Evolutionary conservation across 2,888 invertebrate genomes (phyloP).

Genomic region (Polia nebulosa): DNA sequence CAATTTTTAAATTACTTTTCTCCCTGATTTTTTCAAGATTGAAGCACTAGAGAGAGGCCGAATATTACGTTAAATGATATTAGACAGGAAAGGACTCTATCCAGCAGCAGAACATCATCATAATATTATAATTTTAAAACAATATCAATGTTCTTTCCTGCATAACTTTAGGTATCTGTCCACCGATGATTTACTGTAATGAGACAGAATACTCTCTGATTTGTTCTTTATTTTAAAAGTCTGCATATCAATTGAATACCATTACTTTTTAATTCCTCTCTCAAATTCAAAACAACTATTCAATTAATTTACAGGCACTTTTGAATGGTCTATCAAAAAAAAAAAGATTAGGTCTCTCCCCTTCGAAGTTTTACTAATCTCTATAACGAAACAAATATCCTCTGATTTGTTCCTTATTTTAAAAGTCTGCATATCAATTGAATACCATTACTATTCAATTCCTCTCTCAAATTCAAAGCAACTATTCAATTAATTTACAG

Average conservation of each 20-base stretch:
- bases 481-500: too few relatives aligned
- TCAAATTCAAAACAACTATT: too few relatives aligned
- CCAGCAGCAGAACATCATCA: not conserved
- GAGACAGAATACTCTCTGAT: not conserved
- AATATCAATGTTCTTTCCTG: not conserved
- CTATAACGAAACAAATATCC: not conserved
- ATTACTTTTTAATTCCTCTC: conserved; percentile 27
- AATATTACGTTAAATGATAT: too few relatives aligned
- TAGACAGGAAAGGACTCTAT: too few relatives aligned
- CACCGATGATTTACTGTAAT: not conserved
- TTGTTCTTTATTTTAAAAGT: conserved; percentile 9
- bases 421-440: conserved; percentile 23
- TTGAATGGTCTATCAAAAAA: too few relatives aligned
- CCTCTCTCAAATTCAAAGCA: conserved; percentile 27
- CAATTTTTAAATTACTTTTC: too few relatives aligned
- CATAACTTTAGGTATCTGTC: not conserved
- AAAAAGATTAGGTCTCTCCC: not conserved
- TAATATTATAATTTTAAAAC: not conserved
- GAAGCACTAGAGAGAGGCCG: too few relatives aligned
- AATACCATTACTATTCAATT: conserved; percentile 27
- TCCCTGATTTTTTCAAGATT: too few relatives aligned
- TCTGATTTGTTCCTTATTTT: not conserved
- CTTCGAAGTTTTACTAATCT: not conserved
- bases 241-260: conserved; percentile 19
- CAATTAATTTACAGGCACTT: too few relatives aligned